Evolutionary conservation across 1,140 invertebrate genomes (phyloP).

Genomic region (Ridgeia piscesae): DNA sequence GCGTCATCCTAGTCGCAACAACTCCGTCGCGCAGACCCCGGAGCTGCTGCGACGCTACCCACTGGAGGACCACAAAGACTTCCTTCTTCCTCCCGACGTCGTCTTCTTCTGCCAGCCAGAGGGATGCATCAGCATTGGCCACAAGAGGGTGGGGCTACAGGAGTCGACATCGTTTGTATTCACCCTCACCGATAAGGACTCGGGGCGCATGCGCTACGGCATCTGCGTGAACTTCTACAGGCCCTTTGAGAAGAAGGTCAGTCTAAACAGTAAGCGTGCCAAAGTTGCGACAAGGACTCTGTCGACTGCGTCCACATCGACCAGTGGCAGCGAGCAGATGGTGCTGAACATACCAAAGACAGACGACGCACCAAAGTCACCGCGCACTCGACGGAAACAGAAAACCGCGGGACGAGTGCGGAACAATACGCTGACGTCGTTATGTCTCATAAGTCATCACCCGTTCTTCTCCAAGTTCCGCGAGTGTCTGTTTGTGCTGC

Average conservation of each 20-base stretch:
- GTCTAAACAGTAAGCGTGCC: slow-evolving; percentile 1
- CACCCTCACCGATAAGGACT: slow-evolving; percentile 98
- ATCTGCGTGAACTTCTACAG: slow-evolving; percentile 99
- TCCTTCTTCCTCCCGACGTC: slow-evolving; percentile 94
- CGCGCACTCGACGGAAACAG: slow-evolving; percentile 43
- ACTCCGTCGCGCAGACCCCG: slow-evolving; percentile 55
- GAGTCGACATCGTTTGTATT: slow-evolving; percentile 97
- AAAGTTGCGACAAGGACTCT: slow-evolving; percentile 5
- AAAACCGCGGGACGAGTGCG: slow-evolving; percentile 47
- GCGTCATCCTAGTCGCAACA: slow-evolving; percentile 64
- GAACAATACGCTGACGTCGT: slow-evolving; percentile 84
- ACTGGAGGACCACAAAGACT: slow-evolving; percentile 92
- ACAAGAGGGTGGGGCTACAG: slow-evolving; percentile 68
- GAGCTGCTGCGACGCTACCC: slow-evolving; percentile 80
- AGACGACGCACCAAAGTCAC: slow-evolving; percentile 34
- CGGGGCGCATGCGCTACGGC: slow-evolving; percentile 76
- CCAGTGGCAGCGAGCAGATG: slow-evolving; percentile 15
- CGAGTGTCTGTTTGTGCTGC: slow-evolving; percentile 93
- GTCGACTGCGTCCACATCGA: not conserved
- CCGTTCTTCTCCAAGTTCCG: slow-evolving; percentile 98
- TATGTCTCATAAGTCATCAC: slow-evolving; percentile 98
- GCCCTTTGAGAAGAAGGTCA: slow-evolving; percentile 65
- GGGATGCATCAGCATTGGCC: slow-evolving; percentile 88
- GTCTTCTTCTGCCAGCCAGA: slow-evolving; percentile 99
- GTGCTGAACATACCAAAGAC: slow-evolving; percentile 22